A percentile compares a stretch with the other conserved stretches of the same genome.
Evolutionary conservation across 2,888 invertebrate genomes (phyloP).

Genomic region (Crocallis elinguaria): DNA sequence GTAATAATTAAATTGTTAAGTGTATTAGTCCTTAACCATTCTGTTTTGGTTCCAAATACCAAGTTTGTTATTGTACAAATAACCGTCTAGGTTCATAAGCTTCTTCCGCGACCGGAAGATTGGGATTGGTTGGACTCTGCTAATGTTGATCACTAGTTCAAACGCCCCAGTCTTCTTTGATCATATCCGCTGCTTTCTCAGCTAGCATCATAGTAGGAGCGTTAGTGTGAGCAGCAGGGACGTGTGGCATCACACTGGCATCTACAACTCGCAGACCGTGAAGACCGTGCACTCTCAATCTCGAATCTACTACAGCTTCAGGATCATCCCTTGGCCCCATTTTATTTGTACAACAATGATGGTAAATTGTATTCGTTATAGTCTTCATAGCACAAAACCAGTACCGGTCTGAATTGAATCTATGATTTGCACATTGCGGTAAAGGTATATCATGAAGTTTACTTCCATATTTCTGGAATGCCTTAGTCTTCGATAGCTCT

Average conservation of each 20-base stretch:
- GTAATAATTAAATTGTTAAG: no score
- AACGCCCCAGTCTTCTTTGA: conserved; percentile 72
- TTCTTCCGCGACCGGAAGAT: conserved; percentile 1
- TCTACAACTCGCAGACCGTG: conserved; percentile 82
- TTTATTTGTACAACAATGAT: conserved; percentile 82
- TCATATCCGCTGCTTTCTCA: conserved; percentile 84
- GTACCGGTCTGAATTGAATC: conserved; percentile 86
- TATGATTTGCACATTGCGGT: conserved; percentile 82
- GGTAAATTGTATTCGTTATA: conserved; percentile 82
- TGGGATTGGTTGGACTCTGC: neutral
- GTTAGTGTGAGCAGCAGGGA: conserved; percentile 84
- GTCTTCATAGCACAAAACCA: conserved; percentile 87
- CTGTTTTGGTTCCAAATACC: no score
- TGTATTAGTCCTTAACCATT: no score
- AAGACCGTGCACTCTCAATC: conserved; percentile 78
- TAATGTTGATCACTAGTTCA: conserved; percentile 3
- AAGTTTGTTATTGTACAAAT: no score
- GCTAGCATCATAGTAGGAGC: conserved; percentile 85
- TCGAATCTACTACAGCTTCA: conserved; percentile 80
- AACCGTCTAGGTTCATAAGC: no score
- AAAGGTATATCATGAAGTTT: conserved; percentile 80
- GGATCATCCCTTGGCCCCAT: conserved; percentile 81
- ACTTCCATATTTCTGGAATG: conserved; percentile 81
- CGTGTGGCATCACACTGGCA: conserved; percentile 84
- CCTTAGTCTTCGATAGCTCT: conserved; percentile 74